Base-by-base conservation (phyloP, 2,113 vertebrate species). In the Scartelaos histophorus region DNA sequence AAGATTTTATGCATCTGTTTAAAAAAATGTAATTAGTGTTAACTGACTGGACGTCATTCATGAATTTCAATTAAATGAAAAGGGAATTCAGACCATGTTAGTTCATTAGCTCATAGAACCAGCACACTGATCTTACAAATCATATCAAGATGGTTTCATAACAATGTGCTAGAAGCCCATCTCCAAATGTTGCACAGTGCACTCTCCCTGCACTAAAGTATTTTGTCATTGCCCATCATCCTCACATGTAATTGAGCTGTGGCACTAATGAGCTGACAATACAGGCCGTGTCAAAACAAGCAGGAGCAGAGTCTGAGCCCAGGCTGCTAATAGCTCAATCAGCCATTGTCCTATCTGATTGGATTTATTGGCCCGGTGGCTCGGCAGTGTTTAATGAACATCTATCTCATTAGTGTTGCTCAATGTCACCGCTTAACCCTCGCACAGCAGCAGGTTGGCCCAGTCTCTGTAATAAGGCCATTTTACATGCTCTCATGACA, bases 401-500 rank as follows among this genome's bases (percentile, higher is more conserved):
- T 87, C 85, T 74, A 89, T 89, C 90, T 91, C 86, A 91, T 92
- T 92, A 92, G 86, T 56, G 81, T 77, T 78, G 85, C 81, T 86
- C 74, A 79, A 77, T 86, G 83, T 84, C 87, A 82, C 79, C 51
- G 53, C 81, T 83, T 60, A 73, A 66, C 70, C 54, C 73, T 70
- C 54, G 13, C 61, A 49, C 17, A 72, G 81, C 66, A 11, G 78
- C 75, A 73, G 69, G 78, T 81, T 76, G 69, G 70, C 77, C 76
- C 76, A 68, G 66, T 67, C 76, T 58, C 74, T 78, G 84, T 89
- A 87, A 89, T 84, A 85, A 89, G 85, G 79, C 79, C 76, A 80
- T 82, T 87, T 82, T 85, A 70, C 61, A 70, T 71, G 82, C 75
- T 61, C 83, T 81, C 84, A 79, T 84, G 85, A 80, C 87, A 90